Conservation (phyloP, 2,113 vertebrate species). For the Emberiza fucata region DNA sequence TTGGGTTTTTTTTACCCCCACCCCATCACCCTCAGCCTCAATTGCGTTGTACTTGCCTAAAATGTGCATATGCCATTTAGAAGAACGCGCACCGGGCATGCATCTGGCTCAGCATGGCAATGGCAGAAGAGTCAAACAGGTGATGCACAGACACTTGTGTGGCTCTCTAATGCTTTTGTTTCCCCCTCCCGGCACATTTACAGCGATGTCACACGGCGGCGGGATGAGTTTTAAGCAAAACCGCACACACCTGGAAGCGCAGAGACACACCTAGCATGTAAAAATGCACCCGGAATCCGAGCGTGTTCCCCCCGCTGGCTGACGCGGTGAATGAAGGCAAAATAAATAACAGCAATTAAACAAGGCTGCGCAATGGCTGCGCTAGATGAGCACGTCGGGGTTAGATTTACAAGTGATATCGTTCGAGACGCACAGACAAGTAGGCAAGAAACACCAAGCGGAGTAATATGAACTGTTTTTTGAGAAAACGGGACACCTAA, state of each 20-base stretch:
- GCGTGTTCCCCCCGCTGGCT: neutral
- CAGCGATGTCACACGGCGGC: neutral
- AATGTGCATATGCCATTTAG: neutral
- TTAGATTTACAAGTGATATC: neutral
- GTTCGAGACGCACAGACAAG: neutral
- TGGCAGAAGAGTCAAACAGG: neutral
- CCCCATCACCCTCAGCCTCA: neutral
- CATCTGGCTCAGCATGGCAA: neutral
- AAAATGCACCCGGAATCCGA: neutral
- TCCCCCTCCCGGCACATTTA: neutral
- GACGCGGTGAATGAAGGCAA: neutral
- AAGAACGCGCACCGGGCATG: neutral
- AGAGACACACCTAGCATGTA: neutral
- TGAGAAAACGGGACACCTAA: neutral
- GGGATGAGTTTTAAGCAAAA: neutral
- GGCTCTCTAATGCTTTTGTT: neutral
- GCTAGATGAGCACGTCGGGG: neutral
- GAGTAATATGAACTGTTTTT: neutral
- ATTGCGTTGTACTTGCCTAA: slow-evolving; percentile 30
- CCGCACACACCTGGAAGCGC: slow-evolving; percentile 17
- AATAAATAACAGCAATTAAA: neutral
- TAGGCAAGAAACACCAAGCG: neutral
- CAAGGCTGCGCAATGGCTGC: neutral
- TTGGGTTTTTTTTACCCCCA: neutral
- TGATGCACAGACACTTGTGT: neutral